phyloP scores from a whole-genome alignment of 2,888 invertebrate genomes.

The Branchipolynoe longqiensis region DNA sequence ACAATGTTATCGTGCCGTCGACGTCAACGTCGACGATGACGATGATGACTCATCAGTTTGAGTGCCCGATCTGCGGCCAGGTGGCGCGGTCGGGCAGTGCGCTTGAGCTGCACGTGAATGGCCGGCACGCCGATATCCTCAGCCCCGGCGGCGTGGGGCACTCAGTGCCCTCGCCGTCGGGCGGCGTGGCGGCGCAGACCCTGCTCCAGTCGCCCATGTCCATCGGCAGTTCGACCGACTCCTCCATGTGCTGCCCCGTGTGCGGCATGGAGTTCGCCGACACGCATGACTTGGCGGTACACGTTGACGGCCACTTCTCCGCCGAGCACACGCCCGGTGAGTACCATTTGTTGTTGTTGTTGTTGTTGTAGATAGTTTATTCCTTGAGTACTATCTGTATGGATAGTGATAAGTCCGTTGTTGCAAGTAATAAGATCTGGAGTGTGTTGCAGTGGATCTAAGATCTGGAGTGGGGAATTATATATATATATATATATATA shows the following conservation, averaged over 20 bases:
- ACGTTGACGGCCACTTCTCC: slow-evolving; percentile 91
- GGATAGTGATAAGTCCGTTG: no score
- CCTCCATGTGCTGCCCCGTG: slow-evolving; percentile 74
- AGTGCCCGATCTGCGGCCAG: slow-evolving; percentile 90
- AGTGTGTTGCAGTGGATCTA: no score
- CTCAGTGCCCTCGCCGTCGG: not conserved
- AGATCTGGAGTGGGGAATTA: no score
- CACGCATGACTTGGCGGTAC: slow-evolving; percentile 85
- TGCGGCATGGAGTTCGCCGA: slow-evolving; percentile 79
- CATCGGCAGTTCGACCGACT: slow-evolving; percentile 52
- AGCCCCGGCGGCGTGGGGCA: slow-evolving; percentile 84
- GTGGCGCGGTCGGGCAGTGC: slow-evolving; percentile 86
- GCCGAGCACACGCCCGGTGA: slow-evolving; percentile 76
- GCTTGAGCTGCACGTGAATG: slow-evolving; percentile 92
- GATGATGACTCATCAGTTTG: slow-evolving; percentile 81
- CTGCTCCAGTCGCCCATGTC: slow-evolving; percentile 49
- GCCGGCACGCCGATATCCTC: slow-evolving; percentile 90
- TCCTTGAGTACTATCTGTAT: no score
- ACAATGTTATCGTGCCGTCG: slow-evolving; percentile 25
- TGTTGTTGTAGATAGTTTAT: no score
- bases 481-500: no score
- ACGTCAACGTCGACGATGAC: slow-evolving; percentile 48
- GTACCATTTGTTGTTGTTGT: no score
- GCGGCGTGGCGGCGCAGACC: not conserved
- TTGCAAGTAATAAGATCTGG: no score